A percentile compares a stretch with the other conserved stretches of the same genome.
Conservation (phyloP, 37 sponge, comb jelly and placozoan species). For the Petrosia ficiformis region DNA sequence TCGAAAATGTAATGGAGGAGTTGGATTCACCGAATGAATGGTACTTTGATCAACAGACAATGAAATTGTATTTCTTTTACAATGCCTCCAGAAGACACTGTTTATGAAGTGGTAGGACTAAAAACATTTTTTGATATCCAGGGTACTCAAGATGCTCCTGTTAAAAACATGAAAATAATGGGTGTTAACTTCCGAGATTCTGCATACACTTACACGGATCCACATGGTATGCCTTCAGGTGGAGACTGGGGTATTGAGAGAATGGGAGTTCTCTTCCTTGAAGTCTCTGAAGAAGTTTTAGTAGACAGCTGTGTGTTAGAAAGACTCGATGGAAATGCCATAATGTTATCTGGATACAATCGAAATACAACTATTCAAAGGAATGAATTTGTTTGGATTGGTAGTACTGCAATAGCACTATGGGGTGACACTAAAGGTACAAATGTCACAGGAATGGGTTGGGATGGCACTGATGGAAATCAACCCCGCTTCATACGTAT, state of each 20-base stretch:
- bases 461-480: conserved; percentile 44
- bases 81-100: conserved; percentile 24
- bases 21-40: conserved; percentile 55
- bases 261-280: conserved; percentile 30
- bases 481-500: conserved; percentile 31
- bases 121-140: conserved; percentile 25
- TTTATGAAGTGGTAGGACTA: conserved; percentile 10
- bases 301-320: conserved; percentile 28
- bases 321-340: conserved; percentile 37
- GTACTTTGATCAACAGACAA: conserved; percentile 30
- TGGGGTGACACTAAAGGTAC: conserved; percentile 39
- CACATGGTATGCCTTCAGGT: conserved; percentile 43
- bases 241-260: conserved; percentile 30
- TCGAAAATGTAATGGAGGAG: conserved; percentile 62
- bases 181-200: conserved; percentile 33
- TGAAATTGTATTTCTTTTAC: conserved; percentile 27
- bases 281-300: conserved; percentile 13
- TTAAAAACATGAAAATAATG: conserved; percentile 4
- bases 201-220: conserved; percentile 40
- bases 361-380: conserved; percentile 4
- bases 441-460: conserved; percentile 20
- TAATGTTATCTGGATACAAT: conserved; percentile 19
- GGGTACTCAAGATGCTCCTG: conserved; percentile 30
- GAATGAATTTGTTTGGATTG: conserved; percentile 30
- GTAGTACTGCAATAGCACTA: conserved; percentile 27